A percentile compares a stretch with the other conserved stretches of the same genome.
Conservation (phyloP, 2,797 vertebrate genomes). For the Melopsittacus undulatus region DNA sequence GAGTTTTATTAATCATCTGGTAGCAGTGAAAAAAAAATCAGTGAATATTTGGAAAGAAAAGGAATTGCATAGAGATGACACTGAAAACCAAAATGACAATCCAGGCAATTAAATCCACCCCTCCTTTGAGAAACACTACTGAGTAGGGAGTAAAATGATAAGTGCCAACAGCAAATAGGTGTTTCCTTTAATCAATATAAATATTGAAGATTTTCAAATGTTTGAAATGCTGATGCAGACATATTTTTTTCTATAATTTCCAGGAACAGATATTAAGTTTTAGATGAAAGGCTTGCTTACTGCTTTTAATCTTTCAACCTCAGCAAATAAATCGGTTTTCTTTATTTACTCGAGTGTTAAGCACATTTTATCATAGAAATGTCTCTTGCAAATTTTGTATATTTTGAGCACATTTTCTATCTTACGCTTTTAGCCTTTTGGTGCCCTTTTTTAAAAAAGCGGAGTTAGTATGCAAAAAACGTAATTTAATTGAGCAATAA, state of each 20-base stretch:
- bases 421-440: conserved; percentile 42
- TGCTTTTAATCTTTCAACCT: conserved; percentile 41
- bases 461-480: conserved; percentile 31
- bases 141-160: not conserved
- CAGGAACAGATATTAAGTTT: conserved; percentile 4
- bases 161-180: not conserved
- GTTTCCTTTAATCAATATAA: conserved; percentile 18
- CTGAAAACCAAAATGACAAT: not conserved
- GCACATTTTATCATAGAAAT: conserved; percentile 20
- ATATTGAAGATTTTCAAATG: conserved; percentile 9
- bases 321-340: conserved; percentile 32
- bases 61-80: not conserved
- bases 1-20: not conserved
- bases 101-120: not conserved
- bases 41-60: not conserved
- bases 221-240: conserved; percentile 9
- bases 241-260: conserved; percentile 9
- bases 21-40: not conserved
- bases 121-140: not conserved
- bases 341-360: conserved; percentile 46
- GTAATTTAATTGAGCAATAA: conserved; percentile 58
- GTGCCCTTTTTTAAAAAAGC: not conserved
- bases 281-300: conserved; percentile 9
- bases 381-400: not conserved
- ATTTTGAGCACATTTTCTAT: conserved; percentile 11